Evolutionary conservation across 2,797 vertebrate species (phyloP), one percentile per base, ranked within the genome.

Genomic region (Lithobates sylvaticus): DNA sequence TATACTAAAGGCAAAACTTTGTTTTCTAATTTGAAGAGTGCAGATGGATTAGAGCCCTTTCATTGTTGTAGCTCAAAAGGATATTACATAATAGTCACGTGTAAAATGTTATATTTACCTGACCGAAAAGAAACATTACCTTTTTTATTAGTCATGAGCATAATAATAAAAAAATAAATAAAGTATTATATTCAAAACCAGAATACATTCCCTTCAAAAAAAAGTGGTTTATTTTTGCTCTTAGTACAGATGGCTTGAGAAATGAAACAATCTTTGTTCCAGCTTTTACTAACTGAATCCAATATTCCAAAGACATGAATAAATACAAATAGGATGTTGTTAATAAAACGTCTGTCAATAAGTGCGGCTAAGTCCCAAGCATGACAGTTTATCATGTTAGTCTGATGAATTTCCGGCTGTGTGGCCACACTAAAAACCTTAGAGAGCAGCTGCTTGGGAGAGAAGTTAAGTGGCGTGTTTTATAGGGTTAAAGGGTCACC

Each of bases 401-500:
- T 26, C 47, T 86, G 73, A 86, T 82, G 65, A 86, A 71, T 77
- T 77, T 82, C 73, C 32, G 58, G 42, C 29, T 76, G 78, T 82
- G 78, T 72, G 67, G 78, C 50, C 54, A 81, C 58, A 76, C 44
- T 68, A 50, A 42, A 42, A 81, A 64, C 77, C 61, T 75, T 81
- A 29, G 44, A 70, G 79, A 65, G 61, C 71, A 86, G 78, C 83
- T 84, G 83, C 75, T 71, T 16, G 26, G 27, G 34, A 64, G 47
- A 84, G 82, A 34, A 80, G 68, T 81, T 71, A 81, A 81, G 68
- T 81, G 78, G 74, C 64, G 21, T 29, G 83, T 78, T 84, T 84
- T 71, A 78, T 78, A 78, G 76, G 83, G 83, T 84, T 84, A 84
- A 84, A 78, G 65, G 83, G 83, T 78, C 83, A 84, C 13, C 21